A percentile compares a stretch with the other conserved stretches of the same genome.
Evolutionary conservation across 2,888 invertebrate genomes (phyloP).

Genomic region (Acronicta alni): DNA sequence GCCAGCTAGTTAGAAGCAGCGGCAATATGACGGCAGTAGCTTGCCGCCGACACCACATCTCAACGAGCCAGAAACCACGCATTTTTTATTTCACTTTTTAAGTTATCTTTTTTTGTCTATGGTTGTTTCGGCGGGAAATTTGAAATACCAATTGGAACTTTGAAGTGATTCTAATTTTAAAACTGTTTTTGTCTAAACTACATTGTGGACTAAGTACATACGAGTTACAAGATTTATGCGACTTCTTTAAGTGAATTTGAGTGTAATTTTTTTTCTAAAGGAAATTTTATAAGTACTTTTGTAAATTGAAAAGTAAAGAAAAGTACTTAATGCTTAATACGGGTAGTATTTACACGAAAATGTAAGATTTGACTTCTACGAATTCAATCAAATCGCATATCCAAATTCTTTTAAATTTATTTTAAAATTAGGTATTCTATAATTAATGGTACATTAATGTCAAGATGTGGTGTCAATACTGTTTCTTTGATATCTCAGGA

Average conservation of each 20-base stretch:
- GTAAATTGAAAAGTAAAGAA: too few relatives aligned
- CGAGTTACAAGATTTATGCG: too few relatives aligned
- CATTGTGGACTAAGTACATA: too few relatives aligned
- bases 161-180: background rate
- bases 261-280: too few relatives aligned
- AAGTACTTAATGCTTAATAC: too few relatives aligned
- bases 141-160: too few relatives aligned
- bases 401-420: background rate
- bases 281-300: too few relatives aligned
- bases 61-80: conserved; percentile 77
- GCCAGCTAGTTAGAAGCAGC: conserved; percentile 78
- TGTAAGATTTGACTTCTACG: too few relatives aligned
- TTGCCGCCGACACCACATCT: conserved; percentile 84
- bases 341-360: too few relatives aligned
- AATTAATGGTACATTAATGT: background rate
- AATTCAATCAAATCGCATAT: conserved; percentile 18
- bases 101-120: conserved; percentile 7
- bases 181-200: too few relatives aligned
- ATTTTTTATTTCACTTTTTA: conserved; percentile 55
- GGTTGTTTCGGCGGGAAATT: background rate
- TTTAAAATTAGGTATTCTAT: background rate
- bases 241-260: too few relatives aligned
- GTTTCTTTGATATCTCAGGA: too few relatives aligned
- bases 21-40: conserved; percentile 79
- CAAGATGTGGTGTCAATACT: conserved; percentile 1